Evolutionary conservation across 64 coral and sea anemone genomes (phyloP).

Genomic region (Montipora sp.): DNA sequence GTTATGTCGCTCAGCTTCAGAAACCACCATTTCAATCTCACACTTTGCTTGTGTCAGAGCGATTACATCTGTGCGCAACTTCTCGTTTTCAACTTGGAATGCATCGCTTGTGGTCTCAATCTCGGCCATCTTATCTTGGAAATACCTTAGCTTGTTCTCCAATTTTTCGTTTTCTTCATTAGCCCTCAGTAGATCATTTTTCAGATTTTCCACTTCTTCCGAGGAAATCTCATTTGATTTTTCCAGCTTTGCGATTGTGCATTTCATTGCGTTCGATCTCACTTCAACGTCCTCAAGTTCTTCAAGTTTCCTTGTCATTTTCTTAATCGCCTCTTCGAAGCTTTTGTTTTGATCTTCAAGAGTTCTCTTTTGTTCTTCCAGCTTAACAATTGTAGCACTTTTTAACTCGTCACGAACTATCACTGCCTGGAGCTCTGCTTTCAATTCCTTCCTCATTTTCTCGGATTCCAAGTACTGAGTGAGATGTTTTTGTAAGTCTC

Average conservation of each 20-base stretch:
- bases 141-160: conserved; percentile 58
- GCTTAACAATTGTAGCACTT: conserved; percentile 20
- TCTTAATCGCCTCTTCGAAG: conserved; percentile 31
- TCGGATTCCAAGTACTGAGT: conserved; percentile 47
- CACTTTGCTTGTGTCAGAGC: conserved; percentile 77
- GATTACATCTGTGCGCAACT: conserved; percentile 68
- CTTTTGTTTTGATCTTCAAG: conserved; percentile 65
- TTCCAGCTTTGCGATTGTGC: conserved; percentile 33
- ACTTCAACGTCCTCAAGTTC: conserved; percentile 35
- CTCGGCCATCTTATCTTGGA: conserved; percentile 70
- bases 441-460: conserved; percentile 41
- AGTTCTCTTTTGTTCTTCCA: conserved; percentile 43
- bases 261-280: conserved; percentile 43
- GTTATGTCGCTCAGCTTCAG: conserved; percentile 72
- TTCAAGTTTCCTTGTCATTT: conserved; percentile 22
- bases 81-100: conserved; percentile 80
- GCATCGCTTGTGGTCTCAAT: conserved; percentile 86
- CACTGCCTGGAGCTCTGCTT: conserved; percentile 37
- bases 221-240: conserved; percentile 55
- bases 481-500: conserved; percentile 60
- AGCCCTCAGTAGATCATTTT: conserved; percentile 8
- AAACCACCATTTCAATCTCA: conserved; percentile 68
- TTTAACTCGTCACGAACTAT: conserved; percentile 8
- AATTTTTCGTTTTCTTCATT: conserved; percentile 71
- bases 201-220: conserved; percentile 41